Evolutionary conservation across 92 coral and sea anemone species (phyloP).

Genomic region (Paragorgia papillata): DNA sequence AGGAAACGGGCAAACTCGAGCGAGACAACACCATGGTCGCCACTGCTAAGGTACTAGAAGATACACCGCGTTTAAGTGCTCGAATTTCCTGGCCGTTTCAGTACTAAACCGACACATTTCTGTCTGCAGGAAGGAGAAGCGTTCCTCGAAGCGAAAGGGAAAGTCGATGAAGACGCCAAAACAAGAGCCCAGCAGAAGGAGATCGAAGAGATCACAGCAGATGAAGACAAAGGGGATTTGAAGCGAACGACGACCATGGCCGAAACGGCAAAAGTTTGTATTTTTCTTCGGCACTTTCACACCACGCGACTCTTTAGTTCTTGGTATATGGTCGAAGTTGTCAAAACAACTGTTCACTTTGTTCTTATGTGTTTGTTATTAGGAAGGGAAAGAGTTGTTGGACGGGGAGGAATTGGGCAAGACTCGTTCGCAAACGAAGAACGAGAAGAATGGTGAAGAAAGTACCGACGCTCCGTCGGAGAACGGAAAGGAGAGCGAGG

Average conservation of each 20-base stretch:
- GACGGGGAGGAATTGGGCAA: slow-evolving; percentile 91
- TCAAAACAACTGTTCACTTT: neutral
- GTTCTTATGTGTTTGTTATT: slow-evolving; percentile 8
- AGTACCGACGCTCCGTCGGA: slow-evolving; percentile 28
- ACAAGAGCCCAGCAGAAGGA: slow-evolving; percentile 83
- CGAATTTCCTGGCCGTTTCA: neutral
- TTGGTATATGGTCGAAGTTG: slow-evolving; percentile 1
- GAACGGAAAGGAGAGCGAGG: slow-evolving; percentile 51
- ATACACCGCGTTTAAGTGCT: neutral
- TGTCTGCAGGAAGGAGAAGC: slow-evolving; percentile 88
- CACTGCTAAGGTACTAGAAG: slow-evolving; percentile 85
- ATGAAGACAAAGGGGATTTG: slow-evolving; percentile 32
- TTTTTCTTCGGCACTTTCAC: neutral
- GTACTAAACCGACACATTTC: slow-evolving; percentile 12
- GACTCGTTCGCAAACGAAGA: slow-evolving; percentile 88
- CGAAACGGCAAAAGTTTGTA: slow-evolving; percentile 80
- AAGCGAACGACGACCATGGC: slow-evolving; percentile 82
- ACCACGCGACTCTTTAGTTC: neutral
- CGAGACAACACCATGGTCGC: slow-evolving; percentile 87
- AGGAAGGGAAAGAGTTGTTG: slow-evolving; percentile 93
- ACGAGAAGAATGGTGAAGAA: slow-evolving; percentile 63
- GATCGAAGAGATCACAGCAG: slow-evolving; percentile 61
- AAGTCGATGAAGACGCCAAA: slow-evolving; percentile 78
- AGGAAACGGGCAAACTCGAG: slow-evolving; percentile 82
- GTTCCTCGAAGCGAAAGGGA: slow-evolving; percentile 76